Percentiles rank a stretch among this genome's conserved stretches.
These are phyloP conservation scores for Erynnis tages DNA, from an alignment of 2,888 invertebrate genomes.

Conservation along the genomic window DNA sequence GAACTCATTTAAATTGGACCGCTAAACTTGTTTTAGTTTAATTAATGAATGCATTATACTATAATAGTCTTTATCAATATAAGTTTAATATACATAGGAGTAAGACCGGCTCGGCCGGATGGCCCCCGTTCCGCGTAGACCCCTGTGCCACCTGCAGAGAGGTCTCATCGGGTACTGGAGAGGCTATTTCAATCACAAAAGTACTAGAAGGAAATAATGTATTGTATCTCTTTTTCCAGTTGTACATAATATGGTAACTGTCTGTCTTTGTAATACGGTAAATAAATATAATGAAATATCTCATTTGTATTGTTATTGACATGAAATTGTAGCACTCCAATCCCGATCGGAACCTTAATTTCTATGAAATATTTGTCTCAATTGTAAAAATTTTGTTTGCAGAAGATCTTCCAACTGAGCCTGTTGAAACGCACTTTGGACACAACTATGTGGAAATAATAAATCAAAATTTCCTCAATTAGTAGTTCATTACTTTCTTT, in stretches of 20 bases:
- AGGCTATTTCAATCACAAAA: conserved; percentile 90
- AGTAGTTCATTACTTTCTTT: conserved; percentile 73
- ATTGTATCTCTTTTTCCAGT: conserved; percentile 78
- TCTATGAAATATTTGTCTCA: conserved; percentile 62
- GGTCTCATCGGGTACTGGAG: conserved; percentile 91
- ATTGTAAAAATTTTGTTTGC: conserved; percentile 77
- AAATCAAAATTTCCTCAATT: conserved; percentile 78
- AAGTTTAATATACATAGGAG: conserved; percentile 80
- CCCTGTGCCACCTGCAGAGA: conserved; percentile 84
- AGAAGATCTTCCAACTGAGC: conserved; percentile 76
- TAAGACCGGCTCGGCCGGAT: conserved; percentile 80
- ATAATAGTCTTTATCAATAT: conserved; percentile 76
- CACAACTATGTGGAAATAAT: conserved; percentile 81
- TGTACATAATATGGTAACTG: conserved; percentile 82
- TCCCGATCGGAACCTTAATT: conserved; percentile 81
- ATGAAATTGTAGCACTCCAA: conserved; percentile 74
- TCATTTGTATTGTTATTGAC: conserved; percentile 77
- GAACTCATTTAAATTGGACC: conserved; percentile 76
- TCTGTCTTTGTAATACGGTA: conserved; percentile 81
- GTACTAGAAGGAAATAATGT: conserved; percentile 85
- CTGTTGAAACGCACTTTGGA: conserved; percentile 79
- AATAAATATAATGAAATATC: conserved; percentile 80
- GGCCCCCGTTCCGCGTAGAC: conserved; percentile 83
- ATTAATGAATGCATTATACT: conserved; percentile 78
- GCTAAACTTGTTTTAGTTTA: conserved; percentile 78